Evolutionary conservation across 2,113 vertebrate genomes (phyloP).

Genomic region (Cavia porcellus): DNA sequence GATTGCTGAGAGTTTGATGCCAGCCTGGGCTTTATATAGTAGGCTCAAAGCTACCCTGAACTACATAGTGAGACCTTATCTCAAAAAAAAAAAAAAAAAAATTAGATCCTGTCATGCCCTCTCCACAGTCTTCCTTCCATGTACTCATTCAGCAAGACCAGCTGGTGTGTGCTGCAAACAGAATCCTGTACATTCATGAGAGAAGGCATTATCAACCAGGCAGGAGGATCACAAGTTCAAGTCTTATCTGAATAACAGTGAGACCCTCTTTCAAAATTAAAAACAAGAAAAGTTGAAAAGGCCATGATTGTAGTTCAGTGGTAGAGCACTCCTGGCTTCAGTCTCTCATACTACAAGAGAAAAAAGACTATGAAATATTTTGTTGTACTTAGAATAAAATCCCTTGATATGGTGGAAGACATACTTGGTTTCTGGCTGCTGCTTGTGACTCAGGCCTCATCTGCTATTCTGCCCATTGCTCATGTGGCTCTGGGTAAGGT

Average conservation of each 20-base stretch:
- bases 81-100: too few relatives aligned
- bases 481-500: background rate
- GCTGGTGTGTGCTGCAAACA: background rate
- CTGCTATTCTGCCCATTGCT: background rate
- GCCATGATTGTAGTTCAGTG: background rate
- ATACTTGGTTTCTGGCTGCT: background rate
- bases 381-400: conserved; percentile 10
- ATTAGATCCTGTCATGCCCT: background rate
- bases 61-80: background rate
- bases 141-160: conserved; percentile 34
- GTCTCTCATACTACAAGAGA: background rate
- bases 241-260: background rate
- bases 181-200: background rate
- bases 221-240: background rate
- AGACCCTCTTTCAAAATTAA: background rate
- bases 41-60: background rate
- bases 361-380: background rate
- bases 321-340: background rate
- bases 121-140: conserved; percentile 5
- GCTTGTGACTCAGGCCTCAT: background rate
- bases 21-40: background rate
- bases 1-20: background rate
- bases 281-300: background rate
- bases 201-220: background rate
- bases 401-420: background rate